Evolutionary conservation across 2,888 invertebrate species (phyloP).

Genomic region (Scaeva pyrastri): DNA sequence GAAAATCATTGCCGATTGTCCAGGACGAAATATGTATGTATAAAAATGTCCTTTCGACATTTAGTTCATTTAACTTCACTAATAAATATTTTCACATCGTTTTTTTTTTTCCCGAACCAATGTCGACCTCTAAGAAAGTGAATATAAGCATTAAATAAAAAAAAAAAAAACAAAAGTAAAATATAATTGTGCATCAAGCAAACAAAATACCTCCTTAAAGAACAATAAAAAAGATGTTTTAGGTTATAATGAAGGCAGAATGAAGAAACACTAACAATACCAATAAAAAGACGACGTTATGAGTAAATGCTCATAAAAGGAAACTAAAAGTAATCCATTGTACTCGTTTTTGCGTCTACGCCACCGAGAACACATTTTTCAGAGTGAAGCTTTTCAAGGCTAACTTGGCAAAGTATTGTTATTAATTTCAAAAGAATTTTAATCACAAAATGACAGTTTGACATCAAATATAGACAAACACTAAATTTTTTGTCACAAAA

Average conservation of each 20-base stretch:
- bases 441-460: not conserved
- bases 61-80: too few relatives aligned
- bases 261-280: not conserved
- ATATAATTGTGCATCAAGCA: slow-evolving; percentile 5
- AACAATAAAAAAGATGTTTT: not conserved
- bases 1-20: too few relatives aligned
- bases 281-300: not conserved
- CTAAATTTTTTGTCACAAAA: too few relatives aligned
- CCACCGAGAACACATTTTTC: too few relatives aligned
- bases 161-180: not conserved
- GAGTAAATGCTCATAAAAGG: not conserved
- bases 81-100: too few relatives aligned
- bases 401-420: not conserved
- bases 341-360: too few relatives aligned
- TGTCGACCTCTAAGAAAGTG: not conserved
- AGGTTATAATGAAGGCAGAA: not conserved
- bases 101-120: not conserved
- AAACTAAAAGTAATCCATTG: not conserved
- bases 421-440: not conserved
- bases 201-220: slow-evolving; percentile 6
- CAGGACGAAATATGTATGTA: too few relatives aligned
- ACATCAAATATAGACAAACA: too few relatives aligned
- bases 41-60: too few relatives aligned
- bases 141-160: not conserved
- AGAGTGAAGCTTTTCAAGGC: not conserved